Base-by-base conservation (phyloP, 1,140 invertebrate genomes). In the Periplaneta americana region DNA sequence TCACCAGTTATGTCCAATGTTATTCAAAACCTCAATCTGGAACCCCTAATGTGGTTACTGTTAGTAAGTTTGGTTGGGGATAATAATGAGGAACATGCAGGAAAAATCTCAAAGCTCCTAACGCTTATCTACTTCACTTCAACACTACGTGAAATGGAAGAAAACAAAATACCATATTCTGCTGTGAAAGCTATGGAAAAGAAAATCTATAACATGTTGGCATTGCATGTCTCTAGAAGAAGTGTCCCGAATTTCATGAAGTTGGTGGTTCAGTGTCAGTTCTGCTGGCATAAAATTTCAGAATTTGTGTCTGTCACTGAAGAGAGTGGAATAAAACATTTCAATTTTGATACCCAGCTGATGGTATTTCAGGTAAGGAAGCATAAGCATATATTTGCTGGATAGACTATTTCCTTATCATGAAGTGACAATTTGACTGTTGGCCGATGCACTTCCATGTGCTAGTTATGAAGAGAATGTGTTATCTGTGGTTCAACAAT, bases 361-460 rank as follows among this genome's bases (percentile, higher is more conserved):
- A 76, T 81, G 13, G 34, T n/a, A 13, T 28, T 81, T 18, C 81
- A 81, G 66, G 81, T 81, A 39, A 81, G n/a, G n/a, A n/a, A n/a
- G n/a, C n/a, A n/a, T n/a, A n/a, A n/a, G n/a, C n/a, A n/a, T n/a
- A n/a, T n/a, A n/a, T n/a, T n/a, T n/a, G n/a, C n/a, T n/a, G n/a
- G n/a, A n/a, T n/a, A n/a, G n/a, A n/a, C n/a, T n/a, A n/a, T n/a
- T n/a, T n/a, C n/a, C n/a, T n/a, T n/a, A n/a, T n/a, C n/a, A n/a
- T n/a, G n/a, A n/a, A n/a, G n/a, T n/a, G n/a, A n/a, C n/a, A n/a
- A n/a, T n/a, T n/a, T n/a, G n/a, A n/a, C n/a, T n/a, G n/a, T n/a
- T n/a, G n/a, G n/a, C n/a, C n/a, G n/a, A n/a, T n/a, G n/a, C n/a
- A n/a, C n/a, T n/a, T n/a, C n/a, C n/a, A n/a, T n/a, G n/a, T n/a